Base-by-base conservation (phyloP, 2,113 vertebrate genomes). In the Tiliqua scincoides region DNA sequence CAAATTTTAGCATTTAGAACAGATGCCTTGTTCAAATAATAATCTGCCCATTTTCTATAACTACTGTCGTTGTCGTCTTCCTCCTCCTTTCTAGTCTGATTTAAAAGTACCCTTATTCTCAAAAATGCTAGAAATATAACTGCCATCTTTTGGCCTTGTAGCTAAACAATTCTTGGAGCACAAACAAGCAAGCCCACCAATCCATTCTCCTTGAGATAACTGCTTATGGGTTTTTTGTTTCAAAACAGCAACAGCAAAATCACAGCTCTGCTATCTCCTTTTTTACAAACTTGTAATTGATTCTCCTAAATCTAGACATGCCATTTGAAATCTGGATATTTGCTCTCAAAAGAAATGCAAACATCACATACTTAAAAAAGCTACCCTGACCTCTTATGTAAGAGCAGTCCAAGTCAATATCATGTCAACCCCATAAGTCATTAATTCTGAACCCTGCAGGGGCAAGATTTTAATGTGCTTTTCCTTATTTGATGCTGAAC, bases 401-500 rank as follows among this genome's bases (percentile, higher is more conserved):
- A 86, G 21, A 79, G 30, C 40, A 81, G 32, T n/a, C n/a, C 27
- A 30, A 73, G 68, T 74, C 59, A 73, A 54, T 74, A 73, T 37
- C 77, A 65, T 17, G 48, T 35, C 77, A 81, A 35, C 23, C 77
- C n/a, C 63, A 27, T 17, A 63, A 86, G 37, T 35, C 77, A 86
- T 86, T 86, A 80, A 80, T 80, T 81, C 35, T 74, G 40, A 81
- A 30, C 59, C 43, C 40, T 74, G 85, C 30, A 35, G 77, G 70
- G 40, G 65, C 59, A 63, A 65, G 37, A 15, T 73, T 73, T 37
- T 79, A 65, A 74, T 30, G 70, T 52, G 59, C 48, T 80, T 73
- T 63, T 63, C 40, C 68, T 73, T 72, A 30, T 54, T 65, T 73
- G 77, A 65, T 80, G 85, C 59, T 21, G 78, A 86, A 61, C 57